Base-by-base conservation (phyloP, 2,797 vertebrate species). In the Lates japonicus region DNA sequence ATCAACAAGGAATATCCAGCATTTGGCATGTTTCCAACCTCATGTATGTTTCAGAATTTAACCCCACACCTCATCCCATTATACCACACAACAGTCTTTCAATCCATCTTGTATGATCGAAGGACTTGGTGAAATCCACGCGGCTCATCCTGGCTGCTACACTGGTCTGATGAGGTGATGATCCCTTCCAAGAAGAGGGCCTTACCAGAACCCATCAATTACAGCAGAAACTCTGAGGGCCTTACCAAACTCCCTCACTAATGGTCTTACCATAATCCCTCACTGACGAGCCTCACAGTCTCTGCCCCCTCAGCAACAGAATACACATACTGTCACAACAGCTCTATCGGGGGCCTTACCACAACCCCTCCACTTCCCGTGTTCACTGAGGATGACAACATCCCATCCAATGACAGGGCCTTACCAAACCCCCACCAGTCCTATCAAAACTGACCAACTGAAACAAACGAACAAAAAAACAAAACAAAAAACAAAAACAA, bases 371-470 rank as follows among this genome's bases (percentile, higher is more conserved):
- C 63, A 83, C 57, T 70, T 59, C 59, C 87, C 75, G 60, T 64
- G 44, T 48, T 86, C 77, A 80, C 82, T 14, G 42, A 80, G 44
- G 25, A 82, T 80, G 64, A 80, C 85, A 87, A 75, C 70, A 81
- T 84, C 80, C 82, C 74, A 78, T 73, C 85, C 84, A 79, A 62
- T 75, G 77, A 85, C 17, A 85, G 92, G 93, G 93, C 89, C 94
- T 95, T 95, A 94, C 92, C 93, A 93, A 89, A 92, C 88, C 92
- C 91, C 87, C 80, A 82, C 60, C 62, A 84, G 42, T 77, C 74
- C 85, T 74, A 83, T 70, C 69, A 74, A 85, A 88, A 88, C 76
- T 82, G 57, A 82, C 83, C 80, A 84, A 88, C 73, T 76, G 57
- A 29, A 69, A 70, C 52, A 61, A 44, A 20, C 33, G 19, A 20